A percentile compares a stretch with the other conserved stretches of the same genome.
These are phyloP conservation scores for Coregonus clupeaformis DNA, from an alignment of 2,113 vertebrate genomes.

Conservation along the genomic window DNA sequence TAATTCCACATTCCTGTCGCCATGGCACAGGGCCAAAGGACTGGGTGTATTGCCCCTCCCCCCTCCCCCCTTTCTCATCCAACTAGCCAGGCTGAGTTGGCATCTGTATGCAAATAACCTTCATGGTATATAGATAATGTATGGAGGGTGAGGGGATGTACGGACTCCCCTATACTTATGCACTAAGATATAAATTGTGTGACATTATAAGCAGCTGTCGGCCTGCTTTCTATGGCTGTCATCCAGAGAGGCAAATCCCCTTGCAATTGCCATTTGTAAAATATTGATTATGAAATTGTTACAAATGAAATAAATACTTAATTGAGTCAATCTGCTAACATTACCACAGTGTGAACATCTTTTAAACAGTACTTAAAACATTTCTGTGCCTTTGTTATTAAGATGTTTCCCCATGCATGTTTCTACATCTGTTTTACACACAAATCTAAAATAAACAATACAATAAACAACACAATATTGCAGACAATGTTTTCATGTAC, in stretches of 20 bases:
- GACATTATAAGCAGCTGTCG: constrained; percentile 13
- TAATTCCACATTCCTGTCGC: constrained; percentile 40
- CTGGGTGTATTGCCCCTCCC: constrained; percentile 15
- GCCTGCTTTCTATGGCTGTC: background rate
- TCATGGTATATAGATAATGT: no score
- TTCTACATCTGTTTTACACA: background rate
- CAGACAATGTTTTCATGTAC: no score
- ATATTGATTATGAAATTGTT: background rate
- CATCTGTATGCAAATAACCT: constrained; percentile 61
- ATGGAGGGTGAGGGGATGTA: constrained; percentile 1
- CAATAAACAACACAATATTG: no score
- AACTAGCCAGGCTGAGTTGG: constrained; percentile 40
- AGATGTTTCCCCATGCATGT: background rate
- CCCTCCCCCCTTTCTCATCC: constrained; percentile 26
- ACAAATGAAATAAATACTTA: no score
- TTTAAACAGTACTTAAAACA: no score
- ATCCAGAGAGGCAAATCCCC: background rate
- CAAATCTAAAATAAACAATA: no score
- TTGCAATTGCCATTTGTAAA: background rate
- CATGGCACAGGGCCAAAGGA: constrained; percentile 25
- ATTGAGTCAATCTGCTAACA: no score
- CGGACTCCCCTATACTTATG: background rate
- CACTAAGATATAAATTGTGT: constrained; percentile 11
- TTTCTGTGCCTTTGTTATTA: no score
- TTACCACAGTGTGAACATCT: no score